Percentiles rank a stretch among this genome's conserved stretches.
Evolutionary conservation across 2,113 vertebrate genomes (phyloP).

Genomic region (Oryzias javanicus): DNA sequence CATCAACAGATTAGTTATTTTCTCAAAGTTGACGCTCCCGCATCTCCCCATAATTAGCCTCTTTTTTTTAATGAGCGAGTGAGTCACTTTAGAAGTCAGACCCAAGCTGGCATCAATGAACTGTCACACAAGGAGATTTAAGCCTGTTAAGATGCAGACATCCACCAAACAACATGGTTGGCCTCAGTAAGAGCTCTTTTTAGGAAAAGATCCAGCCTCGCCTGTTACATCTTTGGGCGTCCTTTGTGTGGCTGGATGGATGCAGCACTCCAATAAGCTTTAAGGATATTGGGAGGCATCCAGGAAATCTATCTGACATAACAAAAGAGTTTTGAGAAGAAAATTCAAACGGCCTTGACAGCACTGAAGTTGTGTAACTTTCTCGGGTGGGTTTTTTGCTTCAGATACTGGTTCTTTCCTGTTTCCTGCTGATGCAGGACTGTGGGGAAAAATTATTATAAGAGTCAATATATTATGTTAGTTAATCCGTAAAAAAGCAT

Average conservation of each 20-base stretch:
- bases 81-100: conserved; percentile 66
- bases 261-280: conserved; percentile 69
- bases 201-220: conserved; percentile 65
- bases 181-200: conserved; percentile 41
- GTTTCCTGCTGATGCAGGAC: neutral
- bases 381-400: conserved; percentile 17
- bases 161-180: conserved; percentile 18
- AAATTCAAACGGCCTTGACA: conserved; percentile 53
- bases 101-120: conserved; percentile 48
- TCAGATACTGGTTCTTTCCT: conserved; percentile 1
- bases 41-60: conserved; percentile 55
- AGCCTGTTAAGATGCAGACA: conserved; percentile 41
- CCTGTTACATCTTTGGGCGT: conserved; percentile 69
- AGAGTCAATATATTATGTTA: no score
- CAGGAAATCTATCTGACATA: conserved; percentile 72
- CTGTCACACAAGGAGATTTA: conserved; percentile 59
- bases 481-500: neutral
- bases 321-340: conserved; percentile 74
- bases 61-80: conserved; percentile 64
- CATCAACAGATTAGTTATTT: conserved; percentile 66
- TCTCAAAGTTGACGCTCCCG: conserved; percentile 65
- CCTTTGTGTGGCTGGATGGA: conserved; percentile 69
- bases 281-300: conserved; percentile 73
- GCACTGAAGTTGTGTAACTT: conserved; percentile 46
- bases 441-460: neutral